Evolutionary conservation across 2,888 invertebrate species (phyloP), one percentile per base, ranked within the genome.

Genomic region (Tholera decimalis): DNA sequence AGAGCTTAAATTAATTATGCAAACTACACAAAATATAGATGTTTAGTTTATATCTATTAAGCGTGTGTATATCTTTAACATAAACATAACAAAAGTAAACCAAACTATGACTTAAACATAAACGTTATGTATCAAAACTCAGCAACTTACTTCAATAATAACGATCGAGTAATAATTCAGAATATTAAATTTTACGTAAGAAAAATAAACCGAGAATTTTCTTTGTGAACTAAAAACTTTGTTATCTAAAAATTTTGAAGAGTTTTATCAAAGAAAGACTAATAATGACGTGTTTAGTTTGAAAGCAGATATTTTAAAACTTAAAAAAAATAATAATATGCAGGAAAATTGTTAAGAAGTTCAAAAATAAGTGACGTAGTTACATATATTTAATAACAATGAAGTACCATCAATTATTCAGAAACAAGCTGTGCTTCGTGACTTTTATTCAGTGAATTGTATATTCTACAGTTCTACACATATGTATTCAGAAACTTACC

Each of bases 121-220:
- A 62, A 65, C 35, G 35, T 58, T 66, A 41, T 46, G 2, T 53
- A 20, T 41, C 13, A 8, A 57, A 60, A 73, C 56, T 58, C 15
- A 58, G 9, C 7, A n/a, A 44, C n/a, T 13, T 22, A 61, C 22
- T 44, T 24, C 20, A 7, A n/a, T 50, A 39, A 47, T 46, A 20
- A 37, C 37, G 30, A 26, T 39, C 9, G 46, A 26, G 11, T 33
- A 39, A 55, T 30, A 30, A 8, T 44, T 44, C 43, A 18, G 13
- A 66, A 33, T 41, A 56, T 11, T 58, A 3, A 49, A 53, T 37
- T 57, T 41, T 8, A 37, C 35, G 22, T 20, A 35, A 37, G 4
- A 33, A 18, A 28, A 35, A 35, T 30, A 49, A 28, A 35, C 11
- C 3, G 6, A 20, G 15, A 28, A n/a, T 18, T 26, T 47, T 35